Evolutionary conservation across 2,888 invertebrate genomes (phyloP).

Genomic region (Clivina fossor): DNA sequence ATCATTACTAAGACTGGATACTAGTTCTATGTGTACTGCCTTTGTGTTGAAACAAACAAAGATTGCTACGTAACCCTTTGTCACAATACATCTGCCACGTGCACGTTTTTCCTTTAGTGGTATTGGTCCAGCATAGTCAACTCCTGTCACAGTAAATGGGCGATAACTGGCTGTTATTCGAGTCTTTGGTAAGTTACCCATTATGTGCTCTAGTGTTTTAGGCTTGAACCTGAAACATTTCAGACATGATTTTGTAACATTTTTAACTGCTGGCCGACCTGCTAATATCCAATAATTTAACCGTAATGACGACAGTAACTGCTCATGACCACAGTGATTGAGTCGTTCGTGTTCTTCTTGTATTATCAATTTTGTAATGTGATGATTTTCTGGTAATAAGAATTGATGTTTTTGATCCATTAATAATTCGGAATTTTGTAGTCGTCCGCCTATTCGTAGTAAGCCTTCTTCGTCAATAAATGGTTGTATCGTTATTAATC

Average conservation of each 20-base stretch:
- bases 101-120: constrained; percentile 39
- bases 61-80: constrained; percentile 44
- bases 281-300: no score
- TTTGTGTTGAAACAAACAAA: constrained; percentile 45
- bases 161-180: constrained; percentile 39
- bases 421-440: not conserved
- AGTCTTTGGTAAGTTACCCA: constrained; percentile 46
- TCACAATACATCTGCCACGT: constrained; percentile 38
- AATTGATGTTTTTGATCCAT: constrained; percentile 5
- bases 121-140: constrained; percentile 37
- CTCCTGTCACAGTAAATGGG: constrained; percentile 42
- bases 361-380: no score
- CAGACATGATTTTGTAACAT: constrained; percentile 38
- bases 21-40: constrained; percentile 44
- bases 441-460: not conserved
- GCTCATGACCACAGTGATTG: no score
- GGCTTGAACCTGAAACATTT: constrained; percentile 42
- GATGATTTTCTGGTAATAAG: no score
- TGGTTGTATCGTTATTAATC: not conserved
- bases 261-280: not conserved
- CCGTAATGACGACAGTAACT: no score
- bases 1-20: constrained; percentile 15
- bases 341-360: no score
- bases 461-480: not conserved
- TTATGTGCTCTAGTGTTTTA: constrained; percentile 41